Evolutionary conservation across 2,888 invertebrate species (phyloP), one percentile per base, ranked within the genome.

Genomic region (Branchellion lobata): DNA sequence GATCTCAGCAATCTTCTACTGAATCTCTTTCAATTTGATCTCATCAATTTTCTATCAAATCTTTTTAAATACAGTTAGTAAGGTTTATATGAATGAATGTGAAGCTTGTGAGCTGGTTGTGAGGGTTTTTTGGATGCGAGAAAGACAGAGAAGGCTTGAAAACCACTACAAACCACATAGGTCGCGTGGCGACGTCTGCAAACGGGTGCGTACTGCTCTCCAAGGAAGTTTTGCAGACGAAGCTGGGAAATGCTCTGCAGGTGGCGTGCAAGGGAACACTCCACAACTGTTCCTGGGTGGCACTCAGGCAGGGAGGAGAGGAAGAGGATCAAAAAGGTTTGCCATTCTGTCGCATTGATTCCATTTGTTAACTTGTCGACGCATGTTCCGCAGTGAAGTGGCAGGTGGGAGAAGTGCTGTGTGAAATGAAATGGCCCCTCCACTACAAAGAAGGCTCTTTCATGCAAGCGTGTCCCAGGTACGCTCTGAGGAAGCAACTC

Each of bases 351-450:
- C n/a, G n/a, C n/a, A n/a, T n/a, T n/a, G n/a, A n/a, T n/a, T n/a
- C n/a, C n/a, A n/a, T n/a, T n/a, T n/a, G n/a, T n/a, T n/a, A n/a
- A n/a, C n/a, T n/a, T n/a, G n/a, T n/a, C n/a, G n/a, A n/a, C n/a
- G n/a, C n/a, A n/a, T n/a, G 14, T 14, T 8, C 78, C 18, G 29
- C 33, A 14, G 77, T 36, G 2, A 75, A 79, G 71, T 78, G n/a
- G 33, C 34, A 71, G 27, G 78, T 81, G 27, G 81, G 80, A 0
- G 79, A 81, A 65, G 78, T 81, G 24, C 51, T 81, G 24, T 80
- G 81, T 31, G 81, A 81, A 53, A 47, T 72, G 2, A 68, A 27
- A n/a, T 81, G 79, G 79, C 71, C 51, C 3, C 33, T 29, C 3
- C 73, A 78, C n/a, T 78, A 47, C 80, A 40, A 27, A 8, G 73